Percentiles rank a stretch among this genome's conserved stretches.
Conservation (phyloP, 2,797 vertebrate species). For the Poeciliopsis paucimaculata region DNA sequence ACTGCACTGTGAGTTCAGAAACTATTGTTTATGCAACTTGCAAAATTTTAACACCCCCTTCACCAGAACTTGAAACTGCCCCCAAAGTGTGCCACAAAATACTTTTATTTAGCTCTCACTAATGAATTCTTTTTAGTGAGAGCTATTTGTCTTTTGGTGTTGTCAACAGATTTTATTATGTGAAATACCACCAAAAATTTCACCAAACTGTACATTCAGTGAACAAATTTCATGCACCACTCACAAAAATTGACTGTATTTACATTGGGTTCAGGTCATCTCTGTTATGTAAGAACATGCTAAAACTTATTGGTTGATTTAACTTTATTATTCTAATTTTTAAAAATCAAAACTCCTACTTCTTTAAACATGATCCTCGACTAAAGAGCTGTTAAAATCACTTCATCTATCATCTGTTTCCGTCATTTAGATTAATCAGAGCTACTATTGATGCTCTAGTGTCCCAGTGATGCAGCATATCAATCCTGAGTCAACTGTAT, state of each 20-base stretch:
- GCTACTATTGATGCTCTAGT: not conserved
- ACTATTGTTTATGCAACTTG: not conserved
- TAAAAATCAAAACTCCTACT: not conserved
- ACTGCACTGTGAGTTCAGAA: not conserved
- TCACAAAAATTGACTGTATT: slow-evolving; percentile 17
- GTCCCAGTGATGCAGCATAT: slow-evolving; percentile 13
- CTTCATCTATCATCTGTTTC: slow-evolving; percentile 19
- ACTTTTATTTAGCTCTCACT: no score
- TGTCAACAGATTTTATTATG: slow-evolving; percentile 13
- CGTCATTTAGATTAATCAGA: slow-evolving; percentile 12
- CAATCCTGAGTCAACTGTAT: slow-evolving; percentile 46
- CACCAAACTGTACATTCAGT: not conserved
- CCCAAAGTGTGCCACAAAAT: not conserved
- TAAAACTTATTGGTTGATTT: not conserved
- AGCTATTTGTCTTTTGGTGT: not conserved
- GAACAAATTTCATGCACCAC: slow-evolving; percentile 10
- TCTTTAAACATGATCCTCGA: not conserved
- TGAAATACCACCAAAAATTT: slow-evolving; percentile 17
- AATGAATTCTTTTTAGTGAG: not conserved
- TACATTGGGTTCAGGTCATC: not conserved
- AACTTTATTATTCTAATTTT: slow-evolving; percentile 1
- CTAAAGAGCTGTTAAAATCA: slow-evolving; percentile 10
- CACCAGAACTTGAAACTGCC: slow-evolving; percentile 19
- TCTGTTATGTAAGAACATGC: not conserved
- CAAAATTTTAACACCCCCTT: not conserved